phyloP scores from a whole-genome alignment of 2,113 vertebrate genomes.

The Chionomys nivalis region DNA sequence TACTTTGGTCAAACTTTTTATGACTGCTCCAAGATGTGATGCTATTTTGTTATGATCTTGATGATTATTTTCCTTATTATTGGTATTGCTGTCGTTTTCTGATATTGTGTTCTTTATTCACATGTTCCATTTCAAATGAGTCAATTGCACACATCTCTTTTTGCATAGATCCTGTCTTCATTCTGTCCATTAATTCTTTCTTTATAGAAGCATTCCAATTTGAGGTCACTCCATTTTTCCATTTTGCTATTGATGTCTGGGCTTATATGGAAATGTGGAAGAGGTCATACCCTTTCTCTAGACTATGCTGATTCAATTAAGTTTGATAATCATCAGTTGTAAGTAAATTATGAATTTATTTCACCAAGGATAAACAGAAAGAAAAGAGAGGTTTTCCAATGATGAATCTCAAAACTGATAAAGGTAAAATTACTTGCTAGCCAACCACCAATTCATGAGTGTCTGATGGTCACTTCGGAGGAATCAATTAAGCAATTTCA shows the following conservation, averaged over 20 bases:
- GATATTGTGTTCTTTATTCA: background rate
- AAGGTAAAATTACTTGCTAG: background rate
- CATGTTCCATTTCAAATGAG: background rate
- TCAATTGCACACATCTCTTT: background rate
- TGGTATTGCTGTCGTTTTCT: background rate
- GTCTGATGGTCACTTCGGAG: background rate
- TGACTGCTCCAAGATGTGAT: background rate
- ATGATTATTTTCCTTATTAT: background rate
- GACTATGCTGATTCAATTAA: background rate
- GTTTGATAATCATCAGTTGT: background rate
- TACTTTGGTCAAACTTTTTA: background rate
- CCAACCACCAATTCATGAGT: accelerated
- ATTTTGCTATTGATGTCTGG: background rate
- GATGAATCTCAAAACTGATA: background rate
- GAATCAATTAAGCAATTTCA: background rate
- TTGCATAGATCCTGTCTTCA: background rate
- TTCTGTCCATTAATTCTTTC: background rate
- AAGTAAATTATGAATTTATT: background rate
- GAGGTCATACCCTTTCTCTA: background rate
- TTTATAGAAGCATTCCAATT: background rate
- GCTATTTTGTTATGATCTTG: background rate
- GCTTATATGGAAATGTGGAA: background rate
- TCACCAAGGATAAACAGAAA: background rate
- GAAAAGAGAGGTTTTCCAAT: background rate
- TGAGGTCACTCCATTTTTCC: no score